Base-by-base conservation (phyloP, 1,140 invertebrate species). In the Globodera ellingtonae region DNA sequence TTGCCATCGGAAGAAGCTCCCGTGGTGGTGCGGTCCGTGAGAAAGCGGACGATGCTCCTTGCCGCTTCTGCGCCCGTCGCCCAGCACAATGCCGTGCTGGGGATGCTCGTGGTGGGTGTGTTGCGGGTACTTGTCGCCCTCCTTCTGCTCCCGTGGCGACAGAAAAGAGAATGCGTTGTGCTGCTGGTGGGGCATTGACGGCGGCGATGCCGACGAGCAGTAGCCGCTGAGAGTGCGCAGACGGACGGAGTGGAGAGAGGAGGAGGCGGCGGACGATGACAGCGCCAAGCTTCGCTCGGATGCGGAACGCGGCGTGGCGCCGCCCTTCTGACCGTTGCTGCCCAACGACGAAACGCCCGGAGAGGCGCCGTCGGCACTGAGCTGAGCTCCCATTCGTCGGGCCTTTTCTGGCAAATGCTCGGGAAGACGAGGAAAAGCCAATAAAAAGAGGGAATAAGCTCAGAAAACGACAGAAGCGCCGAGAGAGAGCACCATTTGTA, bases 201-300 rank as follows among this genome's bases (percentile, higher is more conserved):
- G 67, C n/a, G 67, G 67, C 67, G 35, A 47, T 10, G 24, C 67
- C n/a, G 67, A 47, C 67, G 67, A 44, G 18, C 56, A 62, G 24
- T 70, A 21, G 9, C 67, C 67, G 67, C 67, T 70, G 67, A 70
- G 46, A 35, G 67, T 70, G 46, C 67, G 67, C 13, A 44, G 35
- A 21, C 67, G 67, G 4, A 44, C 24, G 35, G 67, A 70, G 13
- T 70, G 67, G 8, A 35, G 67, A 21, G 35, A 70, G 35, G 67
- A 70, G n/a, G 67, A 70, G 67, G 67, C 67, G 24, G 9, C 67
- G 46, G 67, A 70, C 67, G 67, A 70, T 5, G n/a, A 70, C 67
- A 44, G 3, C 24, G 67, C 67, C 67, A 70, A 47, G 35, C 35
- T 44, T n/a, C 67, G 67, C 67, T 70, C 67, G 67, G 35, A 44